Evolutionary conservation across 2,888 invertebrate genomes (phyloP), one percentile per base, ranked within the genome.

Genomic region (Piscicola geometra): DNA sequence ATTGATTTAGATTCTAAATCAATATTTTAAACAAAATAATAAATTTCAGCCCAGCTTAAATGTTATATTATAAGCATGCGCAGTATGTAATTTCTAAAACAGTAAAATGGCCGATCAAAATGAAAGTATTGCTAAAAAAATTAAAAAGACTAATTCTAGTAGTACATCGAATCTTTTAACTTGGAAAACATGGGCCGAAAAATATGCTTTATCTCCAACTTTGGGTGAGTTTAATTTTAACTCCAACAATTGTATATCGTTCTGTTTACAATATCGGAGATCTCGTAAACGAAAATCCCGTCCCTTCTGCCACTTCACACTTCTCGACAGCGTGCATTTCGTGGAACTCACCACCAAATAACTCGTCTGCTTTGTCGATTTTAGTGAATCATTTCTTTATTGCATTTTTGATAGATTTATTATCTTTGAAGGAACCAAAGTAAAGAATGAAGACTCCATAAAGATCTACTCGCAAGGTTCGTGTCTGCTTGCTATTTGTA

Each of bases 31-130:
- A n/a, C n/a, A n/a, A n/a, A n/a, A n/a, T n/a, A n/a, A n/a, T n/a
- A n/a, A n/a, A n/a, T n/a, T n/a, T 47, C 50, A 47, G 50, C 50
- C 21, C 50, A 47, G 52, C 72, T 72, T 52, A 72, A 56, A 36
- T 56, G 30, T 41, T 35, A 52, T 56, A 35, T 72, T 56, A 32
- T 72, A 72, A 72, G 50, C 72, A 72, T 72, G 72, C 72, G 72
- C 50, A 72, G 32, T 72, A 32, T 32, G 30, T 72, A 32, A 72
- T 72, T 50, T 72, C 50, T 72, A 72, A 72, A 72, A 72, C 50
- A 72, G 72, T 52, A 72, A 72, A 72, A 72, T 72, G 72, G 72
- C 72, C 32, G 72, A 72, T 47, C 28, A 50, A 47, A 52, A 30
- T 52, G 52, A 47, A 47, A 47, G 50, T 52, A 32, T n/a, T 72